These are phyloP conservation scores for Malurus melanocephalus DNA, from an alignment of 2,113 vertebrate genomes.

Conservation along the genomic window DNA sequence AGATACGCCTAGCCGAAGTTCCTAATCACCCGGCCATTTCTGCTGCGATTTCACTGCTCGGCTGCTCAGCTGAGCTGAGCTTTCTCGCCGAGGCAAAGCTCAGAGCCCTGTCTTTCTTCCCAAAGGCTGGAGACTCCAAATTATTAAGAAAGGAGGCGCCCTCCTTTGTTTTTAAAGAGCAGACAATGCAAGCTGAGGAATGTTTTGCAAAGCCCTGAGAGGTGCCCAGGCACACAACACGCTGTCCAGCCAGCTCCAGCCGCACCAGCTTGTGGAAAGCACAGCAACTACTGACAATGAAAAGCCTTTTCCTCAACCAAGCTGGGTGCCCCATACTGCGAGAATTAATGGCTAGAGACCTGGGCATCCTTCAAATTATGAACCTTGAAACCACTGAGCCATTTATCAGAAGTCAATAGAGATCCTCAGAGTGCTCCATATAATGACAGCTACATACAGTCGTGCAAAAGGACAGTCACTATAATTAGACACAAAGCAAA, in stretches of 20 bases:
- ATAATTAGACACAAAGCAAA: constrained; percentile 90
- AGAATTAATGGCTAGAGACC: constrained; percentile 83
- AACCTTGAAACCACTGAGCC: constrained; percentile 84
- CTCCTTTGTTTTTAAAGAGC: constrained; percentile 48
- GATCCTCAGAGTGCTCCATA: constrained; percentile 80
- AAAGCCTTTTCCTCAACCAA: constrained; percentile 74
- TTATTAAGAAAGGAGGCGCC: constrained; percentile 49
- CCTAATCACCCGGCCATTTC: background rate
- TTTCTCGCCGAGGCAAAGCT: background rate
- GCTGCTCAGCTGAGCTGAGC: background rate
- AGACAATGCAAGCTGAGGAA: constrained; percentile 54
- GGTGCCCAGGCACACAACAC: constrained; percentile 43
- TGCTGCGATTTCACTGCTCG: background rate
- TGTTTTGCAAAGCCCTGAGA: constrained; percentile 51
- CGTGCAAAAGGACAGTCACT: constrained; percentile 85
- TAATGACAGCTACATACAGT: constrained; percentile 85
- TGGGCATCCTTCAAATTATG: constrained; percentile 84
- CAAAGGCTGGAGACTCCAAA: constrained; percentile 12
- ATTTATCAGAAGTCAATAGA: constrained; percentile 85
- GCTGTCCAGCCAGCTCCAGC: constrained; percentile 51
- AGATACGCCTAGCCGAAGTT: background rate
- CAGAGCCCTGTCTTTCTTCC: constrained; percentile 3
- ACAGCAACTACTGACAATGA: constrained; percentile 70
- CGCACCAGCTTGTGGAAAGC: constrained; percentile 63
- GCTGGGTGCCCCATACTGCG: constrained; percentile 81